Base-by-base conservation (phyloP, 2,113 vertebrate species). In the Epinephelus fuscoguttatus region DNA sequence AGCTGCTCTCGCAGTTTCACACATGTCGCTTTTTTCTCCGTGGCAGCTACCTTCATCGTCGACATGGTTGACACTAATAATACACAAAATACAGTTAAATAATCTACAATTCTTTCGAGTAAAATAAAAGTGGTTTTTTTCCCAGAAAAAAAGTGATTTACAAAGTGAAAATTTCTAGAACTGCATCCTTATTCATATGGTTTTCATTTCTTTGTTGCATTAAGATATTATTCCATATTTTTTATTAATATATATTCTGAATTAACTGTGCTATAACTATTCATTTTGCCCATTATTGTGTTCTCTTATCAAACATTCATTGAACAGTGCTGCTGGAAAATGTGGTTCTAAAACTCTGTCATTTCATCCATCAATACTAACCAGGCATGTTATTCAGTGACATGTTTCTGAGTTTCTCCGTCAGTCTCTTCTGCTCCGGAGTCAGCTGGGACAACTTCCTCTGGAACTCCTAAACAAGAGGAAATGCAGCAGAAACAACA, bases 381-480 rank as follows among this genome's bases (percentile, higher is more conserved):
- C 98, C 94, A 52, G 95, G 85, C 70, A 94, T 72, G 87, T 94
- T 97, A 90, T 91, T 95, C 4, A 96, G 67, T 56, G 96, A 92
- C 91, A 96, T 84, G 21, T 95, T 96, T 90, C 94, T 96, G 74
- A 98, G 96, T 93, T 95, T 97, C 90, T 99, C 97, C 37, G 85
- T 96, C 81, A 99, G 90, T 70, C 95, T 94, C 3, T 96, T 97
- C 89, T 99, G 97, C 90, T 99, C 97, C 45, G 97, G 97, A 84
- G 96, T 94, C 87, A 99, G 88, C 84, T 93, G 95, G 72, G 93
- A 92, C 53, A 99, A 92, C 88, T 97, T 98, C 85, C 96, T 98
- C 91, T 99, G 97, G 93, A 96, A 97, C 25, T 99, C 98, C 98
- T 99, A 85, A 71, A 0, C 2, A 33, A 84, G 2, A 64, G 18